Evolutionary conservation across 2,888 invertebrate species (phyloP), one percentile per base, ranked within the genome.

Genomic region (Plebejus melissa): DNA sequence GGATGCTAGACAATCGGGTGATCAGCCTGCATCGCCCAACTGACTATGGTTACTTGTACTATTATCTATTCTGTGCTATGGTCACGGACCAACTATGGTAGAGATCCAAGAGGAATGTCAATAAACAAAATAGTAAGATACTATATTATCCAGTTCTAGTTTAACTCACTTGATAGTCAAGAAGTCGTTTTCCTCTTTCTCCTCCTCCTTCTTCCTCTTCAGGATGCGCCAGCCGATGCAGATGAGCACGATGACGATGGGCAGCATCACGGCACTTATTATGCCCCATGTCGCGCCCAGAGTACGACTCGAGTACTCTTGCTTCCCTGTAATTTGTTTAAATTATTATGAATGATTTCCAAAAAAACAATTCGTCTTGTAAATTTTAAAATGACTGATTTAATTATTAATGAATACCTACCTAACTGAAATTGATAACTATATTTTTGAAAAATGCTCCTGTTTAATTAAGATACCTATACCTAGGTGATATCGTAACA

Each of bases 261-360:
- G 97, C 82, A 98, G 90, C 87, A 98, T 91, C 78, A 97, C 95
- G 58, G 96, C 96, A 79, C 97, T 91, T 81, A 97, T 95, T 87
- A 97, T 95, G 80, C 96, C 97, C 85, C 96, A 95, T 5, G 97
- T 96, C 36, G 96, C 93, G 41, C 97, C 97, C 58, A 96, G 95
- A 81, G 96, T 95, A 74, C 97, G 95, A 1, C 96, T 94, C 38
- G 96, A 96, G 87, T 96, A 97, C 89, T 97, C 97, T 86, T 96
- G 96, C 81, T 96, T 95, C 82, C 97, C 97, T 97, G 72, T 70
- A 32, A 32, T 65, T 65, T 65, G 13, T 65, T 4, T 65, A 4
- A 32, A 41, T 41, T 41, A 9, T 38, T 38, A 38, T 38, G 0
- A 22, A 38, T 38, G 38, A 6, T 38, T 38, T 38, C 38, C 38